Conservation (phyloP, 2,113 vertebrate species). For the Geococcyx californianus region DNA sequence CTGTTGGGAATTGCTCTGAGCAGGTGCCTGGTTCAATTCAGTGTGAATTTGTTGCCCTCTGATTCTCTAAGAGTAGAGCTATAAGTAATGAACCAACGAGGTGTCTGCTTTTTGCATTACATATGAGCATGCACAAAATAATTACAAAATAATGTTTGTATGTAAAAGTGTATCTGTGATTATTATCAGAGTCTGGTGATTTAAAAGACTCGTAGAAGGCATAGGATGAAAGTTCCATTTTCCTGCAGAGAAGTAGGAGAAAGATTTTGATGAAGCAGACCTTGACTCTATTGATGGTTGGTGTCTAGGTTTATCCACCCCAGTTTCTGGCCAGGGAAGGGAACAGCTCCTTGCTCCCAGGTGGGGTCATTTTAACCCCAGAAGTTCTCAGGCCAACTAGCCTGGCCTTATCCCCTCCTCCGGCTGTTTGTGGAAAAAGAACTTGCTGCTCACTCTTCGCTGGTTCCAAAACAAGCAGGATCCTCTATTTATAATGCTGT, state of each 20-base stretch:
- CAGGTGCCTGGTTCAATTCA: not conserved
- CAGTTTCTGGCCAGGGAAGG: not conserved
- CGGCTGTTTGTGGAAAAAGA: not conserved
- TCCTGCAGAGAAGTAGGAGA: not conserved
- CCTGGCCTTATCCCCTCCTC: not conserved
- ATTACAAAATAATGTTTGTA: not conserved
- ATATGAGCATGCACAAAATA: not conserved
- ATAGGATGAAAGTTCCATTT: not conserved
- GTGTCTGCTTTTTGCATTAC: not conserved
- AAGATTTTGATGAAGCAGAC: not conserved
- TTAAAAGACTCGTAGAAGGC: not conserved
- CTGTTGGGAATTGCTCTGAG: not conserved
- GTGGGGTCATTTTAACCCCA: not conserved
- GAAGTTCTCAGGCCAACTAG: not conserved
- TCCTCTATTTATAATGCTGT: constrained; percentile 43
- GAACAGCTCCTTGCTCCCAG: not conserved
- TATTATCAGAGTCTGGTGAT: not conserved
- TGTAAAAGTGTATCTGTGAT: not conserved
- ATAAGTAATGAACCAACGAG: not conserved
- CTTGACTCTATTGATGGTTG: fast-evolving
- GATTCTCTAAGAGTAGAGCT: not conserved
- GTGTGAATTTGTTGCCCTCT: not conserved
- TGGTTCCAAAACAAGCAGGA: not conserved
- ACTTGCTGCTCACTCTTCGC: not conserved
- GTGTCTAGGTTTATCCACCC: not conserved